Conservation (phyloP, 2,888 invertebrate species). For the Cinara cedri region DNA sequence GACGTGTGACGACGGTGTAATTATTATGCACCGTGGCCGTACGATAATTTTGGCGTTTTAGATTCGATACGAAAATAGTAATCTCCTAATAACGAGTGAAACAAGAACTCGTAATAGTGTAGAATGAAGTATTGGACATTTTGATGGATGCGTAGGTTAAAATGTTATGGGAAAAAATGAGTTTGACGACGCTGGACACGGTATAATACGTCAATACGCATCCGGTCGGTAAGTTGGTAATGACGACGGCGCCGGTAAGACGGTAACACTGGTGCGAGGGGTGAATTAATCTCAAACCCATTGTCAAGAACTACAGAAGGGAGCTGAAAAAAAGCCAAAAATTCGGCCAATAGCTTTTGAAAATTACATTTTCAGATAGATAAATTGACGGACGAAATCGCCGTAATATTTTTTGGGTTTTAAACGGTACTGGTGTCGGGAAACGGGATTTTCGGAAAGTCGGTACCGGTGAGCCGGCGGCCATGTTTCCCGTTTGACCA, state of each 20-base stretch:
- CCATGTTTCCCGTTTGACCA: constrained; percentile 42
- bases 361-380: background rate
- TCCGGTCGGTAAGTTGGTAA: constrained; percentile 28
- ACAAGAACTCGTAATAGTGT: too few relatives aligned
- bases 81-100: too few relatives aligned
- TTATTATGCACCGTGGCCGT: too few relatives aligned
- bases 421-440: background rate
- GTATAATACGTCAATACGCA: background rate
- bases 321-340: background rate
- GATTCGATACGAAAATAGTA: too few relatives aligned
- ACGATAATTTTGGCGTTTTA: too few relatives aligned
- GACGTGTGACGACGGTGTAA: too few relatives aligned
- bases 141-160: too few relatives aligned
- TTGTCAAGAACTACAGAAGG: background rate
- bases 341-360: background rate
- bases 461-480: constrained; percentile 20
- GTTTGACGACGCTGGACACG: too few relatives aligned
- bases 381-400: background rate
- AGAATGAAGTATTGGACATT: too few relatives aligned
- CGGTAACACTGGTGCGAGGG: background rate
- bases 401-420: constrained; percentile 16
- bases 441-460: background rate
- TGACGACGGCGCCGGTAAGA: constrained; percentile 30
- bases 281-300: constrained; percentile 31
- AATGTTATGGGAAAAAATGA: too few relatives aligned